A percentile compares a stretch with the other conserved stretches of the same genome.
Conservation (phyloP, 1,140 invertebrate genomes). For the Wiebesia pumilae region DNA sequence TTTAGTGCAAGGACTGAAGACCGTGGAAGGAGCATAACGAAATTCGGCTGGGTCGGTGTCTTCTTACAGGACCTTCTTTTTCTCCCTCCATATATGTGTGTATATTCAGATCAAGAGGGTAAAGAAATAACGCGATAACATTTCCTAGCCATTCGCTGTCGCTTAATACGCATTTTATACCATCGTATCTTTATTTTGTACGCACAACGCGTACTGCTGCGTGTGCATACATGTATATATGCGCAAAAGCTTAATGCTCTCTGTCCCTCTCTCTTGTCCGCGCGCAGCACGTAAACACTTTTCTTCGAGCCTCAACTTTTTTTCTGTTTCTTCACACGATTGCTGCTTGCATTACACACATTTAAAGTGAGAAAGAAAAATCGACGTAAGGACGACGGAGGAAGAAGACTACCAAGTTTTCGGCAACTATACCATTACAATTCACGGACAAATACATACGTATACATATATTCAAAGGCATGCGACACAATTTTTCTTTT, state of each 20-base stretch:
- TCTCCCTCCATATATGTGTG: not conserved
- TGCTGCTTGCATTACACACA: not conserved
- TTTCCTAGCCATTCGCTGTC: slow-evolving; percentile 5
- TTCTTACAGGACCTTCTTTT: not conserved
- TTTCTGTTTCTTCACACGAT: slow-evolving; percentile 1
- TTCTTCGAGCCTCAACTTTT: slow-evolving; percentile 52
- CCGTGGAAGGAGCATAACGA: not conserved
- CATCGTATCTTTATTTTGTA: slow-evolving; percentile 22
- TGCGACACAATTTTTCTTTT: slow-evolving; percentile 15
- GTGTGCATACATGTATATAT: not conserved
- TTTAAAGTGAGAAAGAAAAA: slow-evolving; percentile 10
- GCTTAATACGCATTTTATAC: not conserved
- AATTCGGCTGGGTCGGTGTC: not conserved
- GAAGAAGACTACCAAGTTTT: not conserved
- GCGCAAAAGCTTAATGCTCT: slow-evolving; percentile 7
- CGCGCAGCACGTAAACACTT: slow-evolving; percentile 58
- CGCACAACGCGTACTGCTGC: slow-evolving; percentile 12
- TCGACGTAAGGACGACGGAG: not conserved
- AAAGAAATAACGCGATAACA: slow-evolving; percentile 3
- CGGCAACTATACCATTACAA: not conserved
- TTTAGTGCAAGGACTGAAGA: slow-evolving; percentile 1
- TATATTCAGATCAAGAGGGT: not conserved
- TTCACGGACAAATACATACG: not conserved
- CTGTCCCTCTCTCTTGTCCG: slow-evolving; percentile 19
- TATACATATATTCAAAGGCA: not conserved